Evolutionary conservation across 2,888 invertebrate species (phyloP), one percentile per base, ranked within the genome.

Genomic region (Clistopyga incitator): DNA sequence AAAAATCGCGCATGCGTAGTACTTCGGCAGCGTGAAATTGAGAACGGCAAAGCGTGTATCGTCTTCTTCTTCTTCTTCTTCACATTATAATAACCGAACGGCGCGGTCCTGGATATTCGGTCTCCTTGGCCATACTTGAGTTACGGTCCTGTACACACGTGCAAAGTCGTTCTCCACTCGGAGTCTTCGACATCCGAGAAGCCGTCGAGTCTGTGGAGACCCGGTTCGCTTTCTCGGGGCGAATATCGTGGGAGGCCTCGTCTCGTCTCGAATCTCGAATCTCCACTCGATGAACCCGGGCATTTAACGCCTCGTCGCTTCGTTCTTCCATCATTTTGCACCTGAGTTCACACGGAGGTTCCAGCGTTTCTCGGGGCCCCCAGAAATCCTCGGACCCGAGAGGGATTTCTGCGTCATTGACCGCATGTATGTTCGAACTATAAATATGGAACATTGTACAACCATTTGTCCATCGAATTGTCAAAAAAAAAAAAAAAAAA

Each of bases 1-100:
- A 38, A 38, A 38, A 38, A 8, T 38, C 8, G 34, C 34, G 34
- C 34, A 20, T 38, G 52, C 15, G 50, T 70, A 80, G 42, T 71
- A 81, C 84, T 85, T 80, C 81, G 78, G 76, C 81, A 86, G 87
- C 83, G 85, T 65, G 84, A 85, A 88, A 89, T 85, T 64, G 78
- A 86, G 64, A 81, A 81, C 54, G 52, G 29, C 67, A 50, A 25
- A 59, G 64, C 70, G 64, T 76, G 79, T 77, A 78, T 82, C 64
- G 75, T 74, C 79, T 82, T 79, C 83, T 75, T 64, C 59, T 76
- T 74, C 79, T 82, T 79, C 83, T 75, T 64, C 59, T 76, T 86
- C 84, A 87, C 85, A 75, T 65, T 45, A 79, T 79, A 77, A 81
- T 20, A 82, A 85, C 84, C 82, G 72, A 65, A 68, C 64, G 74